These are phyloP conservation scores for Betta splendens DNA, from an alignment of 2,797 vertebrate genomes.

Conservation along the genomic window DNA sequence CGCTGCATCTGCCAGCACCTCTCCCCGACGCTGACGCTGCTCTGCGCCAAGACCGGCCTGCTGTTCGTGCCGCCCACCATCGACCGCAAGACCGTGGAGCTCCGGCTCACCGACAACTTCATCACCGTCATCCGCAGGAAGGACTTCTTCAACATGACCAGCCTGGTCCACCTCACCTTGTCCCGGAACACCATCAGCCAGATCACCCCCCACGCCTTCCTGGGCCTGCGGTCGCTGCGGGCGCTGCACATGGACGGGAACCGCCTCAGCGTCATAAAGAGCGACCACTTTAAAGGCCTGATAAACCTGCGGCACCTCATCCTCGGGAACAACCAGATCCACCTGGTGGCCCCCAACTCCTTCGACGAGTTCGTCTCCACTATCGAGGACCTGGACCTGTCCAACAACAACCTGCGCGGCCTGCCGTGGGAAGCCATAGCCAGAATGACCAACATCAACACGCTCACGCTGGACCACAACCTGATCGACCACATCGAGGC, in stretches of 20 bases:
- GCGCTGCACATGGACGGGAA: conserved; percentile 96
- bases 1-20: conserved; percentile 96
- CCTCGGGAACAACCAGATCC: conserved; percentile 94
- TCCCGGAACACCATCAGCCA: conserved; percentile 96
- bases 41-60: conserved; percentile 95
- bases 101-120: conserved; percentile 95
- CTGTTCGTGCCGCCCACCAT: conserved; percentile 92
- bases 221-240: conserved; percentile 87
- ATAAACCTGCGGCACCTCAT: conserved; percentile 92
- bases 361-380: conserved; percentile 92
- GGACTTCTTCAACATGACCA: conserved; percentile 97
- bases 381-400: conserved; percentile 94
- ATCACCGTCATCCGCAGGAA: conserved; percentile 90
- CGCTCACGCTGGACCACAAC: conserved; percentile 93
- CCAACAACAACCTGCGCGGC: conserved; percentile 91
- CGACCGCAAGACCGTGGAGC: conserved; percentile 93
- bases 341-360: conserved; percentile 83
- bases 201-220: conserved; percentile 88
- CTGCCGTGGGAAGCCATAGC: conserved; percentile 95
- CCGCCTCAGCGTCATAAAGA: conserved; percentile 86
- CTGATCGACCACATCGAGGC: conserved; percentile 90
- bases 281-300: conserved; percentile 89
- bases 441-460: conserved; percentile 93
- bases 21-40: conserved; percentile 91
- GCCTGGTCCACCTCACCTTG: conserved; percentile 93